Evolutionary conservation across 92 coral and sea anemone genomes (phyloP), one percentile per base, ranked within the genome.

Genomic region (Epizoanthus illoricatus): DNA sequence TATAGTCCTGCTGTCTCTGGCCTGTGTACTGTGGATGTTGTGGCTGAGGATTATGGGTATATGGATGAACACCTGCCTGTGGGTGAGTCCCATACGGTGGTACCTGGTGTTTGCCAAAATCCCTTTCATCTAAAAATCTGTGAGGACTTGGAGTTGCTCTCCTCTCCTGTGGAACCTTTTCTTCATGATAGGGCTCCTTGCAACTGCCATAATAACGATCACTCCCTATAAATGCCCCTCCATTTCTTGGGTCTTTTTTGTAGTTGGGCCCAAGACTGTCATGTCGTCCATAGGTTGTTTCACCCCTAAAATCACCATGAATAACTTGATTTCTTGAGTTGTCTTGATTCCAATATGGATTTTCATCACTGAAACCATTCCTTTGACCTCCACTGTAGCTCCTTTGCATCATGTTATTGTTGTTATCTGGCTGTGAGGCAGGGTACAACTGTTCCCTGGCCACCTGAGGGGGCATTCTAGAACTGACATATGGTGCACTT

Each of bases 341-440:
- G 28, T 3, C 47, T 43, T 63, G 57, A 49, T 63, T 43, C 82
- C 82, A 63, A 20, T 78, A 43, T 16, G 42, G 69, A 45, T 45
- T 43, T 40, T 63, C 71, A 20, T 20, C 19, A 78, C 33, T n/a
- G 82, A 15, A 16, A 20, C 57, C 23, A 43, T 64, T 13, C 41
- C 43, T 63, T 42, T 66, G 71, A 45, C 10, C 61, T 12, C 18
- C 20, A 12, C n/a, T 20, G 45, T 6, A 41, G 81, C 69, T 39
- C 19, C 69, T 36, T 52, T 52, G 56, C 56, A 52, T 52, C 3
- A 52, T 10, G 28, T 63, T 78, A 20, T 63, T 43, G 67, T 63
- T 78, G 20, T 63, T 21, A 63, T 78, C 82, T 39, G 62, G 69
- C 13, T 64, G 82, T 62, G 60, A 42, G 17, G 71, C 12, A 45